phyloP scores from a whole-genome alignment of 2,888 invertebrate species.

The Drosophila paramelanica region DNA sequence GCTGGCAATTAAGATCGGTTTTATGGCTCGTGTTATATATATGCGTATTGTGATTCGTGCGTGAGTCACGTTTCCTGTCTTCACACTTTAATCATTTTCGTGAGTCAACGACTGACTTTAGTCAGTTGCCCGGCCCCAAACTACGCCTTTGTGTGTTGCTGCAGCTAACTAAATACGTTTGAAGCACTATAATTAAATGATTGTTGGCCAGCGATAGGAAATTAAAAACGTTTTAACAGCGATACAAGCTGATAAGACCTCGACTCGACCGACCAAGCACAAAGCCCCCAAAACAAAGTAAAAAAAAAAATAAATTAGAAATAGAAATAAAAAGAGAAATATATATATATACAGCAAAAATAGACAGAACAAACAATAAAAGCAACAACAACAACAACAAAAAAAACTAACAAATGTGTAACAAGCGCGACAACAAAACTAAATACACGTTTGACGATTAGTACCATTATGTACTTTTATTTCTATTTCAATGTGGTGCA shows the following conservation, averaged over 20 bases:
- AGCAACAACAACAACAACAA: not conserved
- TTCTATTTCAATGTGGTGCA: constrained; percentile 30
- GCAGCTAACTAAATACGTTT: constrained; percentile 54
- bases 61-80: constrained; percentile 21
- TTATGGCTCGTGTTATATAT: not conserved
- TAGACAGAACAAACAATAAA: not conserved
- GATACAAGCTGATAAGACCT: constrained; percentile 68
- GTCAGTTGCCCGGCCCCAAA: not conserved
- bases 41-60: not conserved
- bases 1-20: no score
- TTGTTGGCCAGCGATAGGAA: constrained; percentile 69
- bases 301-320: constrained; percentile 14
- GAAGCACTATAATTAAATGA: constrained; percentile 75
- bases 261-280: constrained; percentile 19
- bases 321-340: constrained; percentile 17
- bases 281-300: constrained; percentile 22
- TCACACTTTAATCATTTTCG: constrained; percentile 7
- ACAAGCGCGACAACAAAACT: constrained; percentile 70
- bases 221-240: constrained; percentile 76
- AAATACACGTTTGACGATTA: constrained; percentile 66
- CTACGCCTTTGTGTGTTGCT: constrained; percentile 22
- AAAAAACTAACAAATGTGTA: constrained; percentile 39
- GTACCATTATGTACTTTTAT: constrained; percentile 55
- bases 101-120: constrained; percentile 1
- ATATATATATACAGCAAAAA: constrained; percentile 9